Conservation (phyloP, 2,888 invertebrate species). For the Drosophila formosana region DNA sequence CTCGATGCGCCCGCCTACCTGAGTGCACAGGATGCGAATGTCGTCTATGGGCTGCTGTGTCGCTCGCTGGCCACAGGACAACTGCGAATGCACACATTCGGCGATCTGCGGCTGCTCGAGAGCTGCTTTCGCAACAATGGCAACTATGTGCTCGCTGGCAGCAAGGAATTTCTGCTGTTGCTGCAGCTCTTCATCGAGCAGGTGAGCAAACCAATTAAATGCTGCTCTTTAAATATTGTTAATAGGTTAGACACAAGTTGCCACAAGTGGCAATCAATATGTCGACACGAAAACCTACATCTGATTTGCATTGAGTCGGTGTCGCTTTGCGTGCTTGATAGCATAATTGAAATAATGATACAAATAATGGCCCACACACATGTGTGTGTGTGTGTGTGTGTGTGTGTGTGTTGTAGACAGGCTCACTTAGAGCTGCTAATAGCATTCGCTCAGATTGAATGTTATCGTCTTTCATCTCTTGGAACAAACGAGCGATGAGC, state of each 20-base stretch:
- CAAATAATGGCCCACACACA: slow-evolving; percentile 3
- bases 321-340: slow-evolving; percentile 32
- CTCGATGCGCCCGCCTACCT: slow-evolving; percentile 54
- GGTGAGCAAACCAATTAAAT: slow-evolving; percentile 69
- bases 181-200: slow-evolving; percentile 82
- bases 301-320: slow-evolving; percentile 23
- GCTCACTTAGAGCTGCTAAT: slow-evolving; percentile 10
- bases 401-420: neutral
- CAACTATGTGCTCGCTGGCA: slow-evolving; percentile 84
- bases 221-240: slow-evolving; percentile 7
- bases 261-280: slow-evolving; percentile 14
- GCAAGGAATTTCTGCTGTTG: slow-evolving; percentile 83
- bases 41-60: slow-evolving; percentile 81
- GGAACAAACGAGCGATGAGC: slow-evolving; percentile 18
- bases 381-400: no score
- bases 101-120: slow-evolving; percentile 78
- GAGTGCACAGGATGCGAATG: slow-evolving; percentile 80
- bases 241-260: neutral
- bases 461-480: slow-evolving; percentile 27
- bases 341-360: slow-evolving; percentile 61
- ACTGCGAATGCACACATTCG: slow-evolving; percentile 74
- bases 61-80: slow-evolving; percentile 81
- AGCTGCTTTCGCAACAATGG: slow-evolving; percentile 83
- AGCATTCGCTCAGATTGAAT: slow-evolving; percentile 8
- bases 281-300: slow-evolving; percentile 5